Evolutionary conservation across 2,113 vertebrate genomes (phyloP), one percentile per base, ranked within the genome.

Genomic region (Nerophis ophidion): DNA sequence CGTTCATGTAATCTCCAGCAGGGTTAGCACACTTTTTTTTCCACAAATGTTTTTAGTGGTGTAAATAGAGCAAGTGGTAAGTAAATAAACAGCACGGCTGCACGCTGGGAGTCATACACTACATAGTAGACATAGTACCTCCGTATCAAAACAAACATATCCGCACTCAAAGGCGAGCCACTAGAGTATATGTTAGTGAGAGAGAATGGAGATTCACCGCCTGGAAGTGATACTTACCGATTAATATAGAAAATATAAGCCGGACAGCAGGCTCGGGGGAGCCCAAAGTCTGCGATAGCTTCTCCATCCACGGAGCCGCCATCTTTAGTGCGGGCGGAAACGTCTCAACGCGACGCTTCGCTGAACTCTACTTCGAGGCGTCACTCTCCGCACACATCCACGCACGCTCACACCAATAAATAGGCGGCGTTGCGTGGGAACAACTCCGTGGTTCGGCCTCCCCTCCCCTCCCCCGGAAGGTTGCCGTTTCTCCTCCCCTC

Each of bases 201-300:
- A 3, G 40, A 44, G 1, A 44, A 4, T 44, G 40, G 10, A 17
- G 2, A 26, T 8, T 51, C 16, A 33, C 16, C 19, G 5, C 8
- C 17, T 26, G 49, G 15, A 48, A n/a, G 16, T 10, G 8, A 8
- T 60, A 87, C 93, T 93, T 79, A 97, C 95, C 94, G 78, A 93
- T 81, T 74, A 96, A 87, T 72, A 97, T 90, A 36, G 95, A 97
- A 40, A 94, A 68, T 79, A 96, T 91, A 60, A 97, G 88, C 47
- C 93, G 92, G 79, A 97, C 87, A 65, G 95, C 95, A 73, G 94
- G 91, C 78, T 97, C 94, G 15, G 94, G 91, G 42, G 93, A 91
- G 74, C 92, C 94, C 83, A 96, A 83, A 63, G 89, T 91, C 82
- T 91, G 86, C 65, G 95, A 91, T 61, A 92, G 76, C 66, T 76